These are phyloP conservation scores for Hermetia illucens DNA, from an alignment of 1,140 invertebrate species.

Conservation along the genomic window DNA sequence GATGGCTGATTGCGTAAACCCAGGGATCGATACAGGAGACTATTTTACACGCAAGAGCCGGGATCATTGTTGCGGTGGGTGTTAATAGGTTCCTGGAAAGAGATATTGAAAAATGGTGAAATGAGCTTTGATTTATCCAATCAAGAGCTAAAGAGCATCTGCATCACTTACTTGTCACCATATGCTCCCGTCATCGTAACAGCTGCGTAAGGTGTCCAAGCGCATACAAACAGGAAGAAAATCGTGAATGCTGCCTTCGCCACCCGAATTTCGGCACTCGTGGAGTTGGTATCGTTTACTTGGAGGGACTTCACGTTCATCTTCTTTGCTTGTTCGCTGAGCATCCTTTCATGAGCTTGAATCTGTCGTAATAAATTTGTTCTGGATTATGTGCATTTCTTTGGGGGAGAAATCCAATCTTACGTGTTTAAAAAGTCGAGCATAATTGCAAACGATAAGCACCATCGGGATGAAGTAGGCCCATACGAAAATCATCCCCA, in stretches of 20 bases:
- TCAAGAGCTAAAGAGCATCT: conserved; percentile 1
- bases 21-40: conserved; percentile 67
- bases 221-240: conserved; percentile 55
- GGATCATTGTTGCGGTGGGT: conserved; percentile 55
- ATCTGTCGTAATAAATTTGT: conserved; percentile 7
- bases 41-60: conserved; percentile 51
- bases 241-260: conserved; percentile 65
- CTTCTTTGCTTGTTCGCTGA: conserved; percentile 62
- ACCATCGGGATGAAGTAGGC: conserved; percentile 52
- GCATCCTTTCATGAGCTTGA: conserved; percentile 58
- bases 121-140: background rate
- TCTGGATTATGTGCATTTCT: background rate
- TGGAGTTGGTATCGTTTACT: conserved; percentile 48
- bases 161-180: conserved; percentile 42
- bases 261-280: conserved; percentile 54
- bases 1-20: conserved; percentile 66
- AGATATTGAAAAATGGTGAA: background rate
- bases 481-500: conserved; percentile 50
- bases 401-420: background rate
- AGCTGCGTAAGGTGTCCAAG: conserved; percentile 61
- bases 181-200: conserved; percentile 58
- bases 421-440: conserved; percentile 49
- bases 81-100: conserved; percentile 31
- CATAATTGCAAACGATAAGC: conserved; percentile 54
- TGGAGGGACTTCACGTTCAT: conserved; percentile 68